These are phyloP conservation scores for Atherinosoma microstoma DNA, from an alignment of 2,797 vertebrate genomes.

Conservation along the genomic window DNA sequence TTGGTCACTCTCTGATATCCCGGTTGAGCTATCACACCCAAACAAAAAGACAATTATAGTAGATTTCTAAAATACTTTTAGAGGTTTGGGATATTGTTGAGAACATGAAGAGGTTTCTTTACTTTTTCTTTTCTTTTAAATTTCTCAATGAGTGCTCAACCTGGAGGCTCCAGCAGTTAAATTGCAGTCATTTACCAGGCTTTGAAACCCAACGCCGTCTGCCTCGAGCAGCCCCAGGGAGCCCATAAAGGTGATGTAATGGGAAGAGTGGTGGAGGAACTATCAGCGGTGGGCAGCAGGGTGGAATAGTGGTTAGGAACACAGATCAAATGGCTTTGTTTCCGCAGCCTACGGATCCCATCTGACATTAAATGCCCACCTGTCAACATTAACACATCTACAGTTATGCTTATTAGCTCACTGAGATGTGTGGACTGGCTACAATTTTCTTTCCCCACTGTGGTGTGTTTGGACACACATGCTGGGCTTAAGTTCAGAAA, in stretches of 20 bases:
- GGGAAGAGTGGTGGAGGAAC: constrained; percentile 61
- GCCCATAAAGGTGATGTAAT: constrained; percentile 72
- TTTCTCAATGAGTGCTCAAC: constrained; percentile 30
- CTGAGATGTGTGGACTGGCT: neutral
- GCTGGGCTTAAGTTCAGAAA: neutral
- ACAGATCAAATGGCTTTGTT: constrained; percentile 60
- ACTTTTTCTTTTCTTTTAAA: constrained; percentile 12
- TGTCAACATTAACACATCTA: constrained; percentile 40
- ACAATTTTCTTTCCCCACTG: neutral
- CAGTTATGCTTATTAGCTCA: constrained; percentile 47
- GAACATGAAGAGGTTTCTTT: neutral
- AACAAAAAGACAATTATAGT: neutral
- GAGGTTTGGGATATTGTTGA: constrained; percentile 3
- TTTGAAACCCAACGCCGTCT: constrained; percentile 73
- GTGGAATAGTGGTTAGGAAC: constrained; percentile 55
- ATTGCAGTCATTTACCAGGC: constrained; percentile 20
- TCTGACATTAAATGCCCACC: constrained; percentile 62
- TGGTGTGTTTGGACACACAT: neutral
- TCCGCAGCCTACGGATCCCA: constrained; percentile 39
- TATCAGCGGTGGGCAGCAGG: constrained; percentile 46
- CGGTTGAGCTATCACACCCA: neutral
- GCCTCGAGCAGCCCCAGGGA: constrained; percentile 54
- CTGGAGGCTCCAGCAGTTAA: constrained; percentile 12
- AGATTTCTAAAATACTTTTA: neutral
- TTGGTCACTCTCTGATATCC: neutral